phyloP scores from a whole-genome alignment of 35 echinoderm and acorn worm species.

The Strongylocentrotus purpuratus region DNA sequence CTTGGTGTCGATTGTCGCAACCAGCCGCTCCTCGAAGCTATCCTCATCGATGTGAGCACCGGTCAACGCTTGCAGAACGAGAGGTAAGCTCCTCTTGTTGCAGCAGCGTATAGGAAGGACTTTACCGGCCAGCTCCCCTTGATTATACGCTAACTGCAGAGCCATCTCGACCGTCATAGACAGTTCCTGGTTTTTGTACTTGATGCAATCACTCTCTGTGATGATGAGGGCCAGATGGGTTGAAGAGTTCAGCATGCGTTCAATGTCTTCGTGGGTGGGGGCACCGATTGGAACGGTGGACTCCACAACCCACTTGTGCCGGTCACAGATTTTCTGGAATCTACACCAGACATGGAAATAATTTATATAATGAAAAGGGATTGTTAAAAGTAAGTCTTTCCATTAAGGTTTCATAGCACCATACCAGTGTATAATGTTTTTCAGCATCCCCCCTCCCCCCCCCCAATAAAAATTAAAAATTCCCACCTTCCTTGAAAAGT shows the following conservation, averaged over 20 bases:
- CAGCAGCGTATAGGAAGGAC: neutral
- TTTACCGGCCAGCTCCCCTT: neutral
- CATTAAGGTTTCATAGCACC: neutral
- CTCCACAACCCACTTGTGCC: neutral
- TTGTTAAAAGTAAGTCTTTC: neutral
- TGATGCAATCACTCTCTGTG: neutral
- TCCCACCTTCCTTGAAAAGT: too few relatives aligned
- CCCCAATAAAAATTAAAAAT: too few relatives aligned
- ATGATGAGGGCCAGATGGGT: neutral
- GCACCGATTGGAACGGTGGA: neutral
- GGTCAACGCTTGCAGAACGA: neutral
- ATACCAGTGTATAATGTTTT: neutral
- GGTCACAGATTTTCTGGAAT: neutral
- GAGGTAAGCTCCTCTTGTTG: neutral
- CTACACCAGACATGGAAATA: neutral
- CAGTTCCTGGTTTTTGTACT: neutral
- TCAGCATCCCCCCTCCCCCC: neutral
- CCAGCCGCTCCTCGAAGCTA: neutral
- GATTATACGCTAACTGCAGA: neutral
- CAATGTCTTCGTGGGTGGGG: neutral
- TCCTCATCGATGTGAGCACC: neutral
- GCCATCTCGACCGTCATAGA: neutral
- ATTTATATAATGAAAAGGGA: neutral
- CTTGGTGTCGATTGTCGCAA: neutral
- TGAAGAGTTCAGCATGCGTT: neutral